These are phyloP conservation scores for Atethmia centrago DNA, from an alignment of 2,888 invertebrate genomes.

Conservation along the genomic window DNA sequence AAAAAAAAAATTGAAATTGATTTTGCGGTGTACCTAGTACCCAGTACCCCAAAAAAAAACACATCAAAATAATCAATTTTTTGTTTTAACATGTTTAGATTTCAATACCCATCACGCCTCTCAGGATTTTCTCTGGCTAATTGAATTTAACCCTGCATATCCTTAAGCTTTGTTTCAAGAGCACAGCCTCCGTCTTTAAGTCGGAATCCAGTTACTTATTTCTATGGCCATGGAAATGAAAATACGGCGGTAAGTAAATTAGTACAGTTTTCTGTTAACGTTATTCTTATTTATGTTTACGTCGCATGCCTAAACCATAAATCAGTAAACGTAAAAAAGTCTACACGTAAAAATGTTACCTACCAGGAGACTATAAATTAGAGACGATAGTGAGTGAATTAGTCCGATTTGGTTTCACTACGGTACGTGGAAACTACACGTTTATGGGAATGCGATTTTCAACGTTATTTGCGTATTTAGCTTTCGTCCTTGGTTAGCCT, in stretches of 20 bases:
- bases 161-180: too few species aligned
- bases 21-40: too few species aligned
- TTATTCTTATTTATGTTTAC: conserved; percentile 55
- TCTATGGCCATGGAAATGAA: background rate
- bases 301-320: conserved; percentile 53
- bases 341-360: conserved; percentile 45
- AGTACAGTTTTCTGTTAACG: conserved; percentile 24
- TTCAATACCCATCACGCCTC: background rate
- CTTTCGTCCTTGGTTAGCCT: conserved; percentile 20
- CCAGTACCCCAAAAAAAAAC: too few species aligned
- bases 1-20: too few species aligned
- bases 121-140: background rate
- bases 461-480: conserved; percentile 41
- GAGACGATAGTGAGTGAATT: conserved; percentile 61
- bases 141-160: background rate
- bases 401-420: conserved; percentile 56
- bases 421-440: conserved; percentile 21
- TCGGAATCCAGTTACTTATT: background rate
- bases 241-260: conserved; percentile 14
- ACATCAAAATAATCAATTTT: too few species aligned
- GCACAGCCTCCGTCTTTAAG: background rate
- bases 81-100: too few species aligned
- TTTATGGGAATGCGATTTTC: conserved; percentile 27
- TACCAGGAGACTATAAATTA: conserved; percentile 58
- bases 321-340: conserved; percentile 61